A percentile compares a stretch with the other conserved stretches of the same genome.
These are phyloP conservation scores for Muscina levida DNA, from an alignment of 2,888 invertebrate genomes.

Conservation along the genomic window DNA sequence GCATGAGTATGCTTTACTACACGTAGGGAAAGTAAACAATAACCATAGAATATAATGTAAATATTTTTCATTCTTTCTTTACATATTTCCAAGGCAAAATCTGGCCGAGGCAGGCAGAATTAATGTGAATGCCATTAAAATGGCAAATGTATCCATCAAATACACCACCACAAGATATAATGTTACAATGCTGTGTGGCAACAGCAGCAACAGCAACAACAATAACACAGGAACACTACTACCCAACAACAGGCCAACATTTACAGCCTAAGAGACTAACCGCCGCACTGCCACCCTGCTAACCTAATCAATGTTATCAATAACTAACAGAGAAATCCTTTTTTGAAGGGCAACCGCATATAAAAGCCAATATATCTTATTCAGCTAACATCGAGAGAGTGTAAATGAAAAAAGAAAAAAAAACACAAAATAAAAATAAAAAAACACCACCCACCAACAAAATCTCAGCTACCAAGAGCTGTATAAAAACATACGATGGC, in stretches of 20 bases:
- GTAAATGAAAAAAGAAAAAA: conserved; percentile 38
- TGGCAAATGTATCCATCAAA: conserved; percentile 12
- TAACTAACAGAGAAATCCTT: conserved; percentile 52
- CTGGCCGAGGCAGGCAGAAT: conserved; percentile 13
- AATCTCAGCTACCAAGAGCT: not conserved
- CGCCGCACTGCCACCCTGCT: conserved; percentile 20
- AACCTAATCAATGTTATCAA: conserved; percentile 49
- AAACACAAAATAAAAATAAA: conserved; percentile 28
- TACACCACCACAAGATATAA: conserved; percentile 3
- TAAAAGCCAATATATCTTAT: conserved; percentile 43
- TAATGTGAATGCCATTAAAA: conserved; percentile 34
- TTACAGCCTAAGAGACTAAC: conserved; percentile 22
- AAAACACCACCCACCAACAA: conserved; percentile 12
- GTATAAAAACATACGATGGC: conserved; percentile 5
- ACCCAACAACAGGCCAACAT: not conserved
- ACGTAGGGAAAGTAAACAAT: too few relatives aligned
- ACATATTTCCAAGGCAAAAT: conserved; percentile 20
- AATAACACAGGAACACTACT: too few relatives aligned
- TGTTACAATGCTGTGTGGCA: conserved; percentile 5
- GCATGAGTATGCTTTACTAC: too few relatives aligned
- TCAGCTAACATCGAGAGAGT: too few relatives aligned
- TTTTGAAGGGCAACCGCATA: conserved; percentile 49
- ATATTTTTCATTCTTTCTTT: too few relatives aligned
- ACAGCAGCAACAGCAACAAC: too few relatives aligned
- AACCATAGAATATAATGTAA: too few relatives aligned